A percentile compares a stretch with the other conserved stretches of the same genome.
Conservation (phyloP, 2,888 invertebrate genomes). For the Hypomecis punctinalis region DNA sequence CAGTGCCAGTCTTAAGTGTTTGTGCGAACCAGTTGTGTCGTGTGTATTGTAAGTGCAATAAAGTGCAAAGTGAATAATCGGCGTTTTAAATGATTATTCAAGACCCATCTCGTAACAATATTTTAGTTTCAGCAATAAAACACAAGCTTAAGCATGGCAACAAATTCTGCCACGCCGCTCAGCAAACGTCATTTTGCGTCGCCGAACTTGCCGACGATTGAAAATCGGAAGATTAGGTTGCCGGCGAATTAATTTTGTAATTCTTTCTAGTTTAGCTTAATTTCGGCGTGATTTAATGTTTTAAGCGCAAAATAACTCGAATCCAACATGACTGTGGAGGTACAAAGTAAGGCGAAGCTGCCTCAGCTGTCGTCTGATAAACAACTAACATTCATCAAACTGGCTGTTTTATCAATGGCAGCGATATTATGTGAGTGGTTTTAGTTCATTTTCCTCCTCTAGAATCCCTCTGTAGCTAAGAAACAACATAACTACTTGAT, state of each 20-base stretch:
- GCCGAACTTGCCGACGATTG: constrained; percentile 17
- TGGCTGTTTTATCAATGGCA: constrained; percentile 95
- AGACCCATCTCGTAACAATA: too few species aligned
- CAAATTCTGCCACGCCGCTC: constrained; percentile 54
- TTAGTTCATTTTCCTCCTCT: constrained; percentile 7
- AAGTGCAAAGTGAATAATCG: too few species aligned
- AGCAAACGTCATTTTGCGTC: constrained; percentile 59
- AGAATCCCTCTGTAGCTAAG: background rate
- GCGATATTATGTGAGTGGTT: constrained; percentile 94
- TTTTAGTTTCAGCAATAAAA: background rate
- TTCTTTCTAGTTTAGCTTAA: constrained; percentile 36
- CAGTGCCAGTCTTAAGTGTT: too few species aligned
- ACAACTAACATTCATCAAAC: constrained; percentile 85
- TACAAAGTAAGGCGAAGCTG: constrained; percentile 68
- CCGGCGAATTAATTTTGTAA: constrained; percentile 64
- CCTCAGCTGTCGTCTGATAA: constrained; percentile 78
- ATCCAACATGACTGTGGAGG: constrained; percentile 73
- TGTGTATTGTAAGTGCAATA: too few species aligned
- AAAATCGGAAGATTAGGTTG: constrained; percentile 66
- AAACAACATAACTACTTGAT: background rate
- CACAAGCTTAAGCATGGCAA: background rate
- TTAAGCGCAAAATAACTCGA: constrained; percentile 39
- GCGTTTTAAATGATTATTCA: too few species aligned
- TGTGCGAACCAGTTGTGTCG: too few species aligned
- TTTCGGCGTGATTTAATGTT: constrained; percentile 36